Evolutionary conservation across 2,113 vertebrate genomes (phyloP).

Genomic region (Thamnophis sirtalis): DNA sequence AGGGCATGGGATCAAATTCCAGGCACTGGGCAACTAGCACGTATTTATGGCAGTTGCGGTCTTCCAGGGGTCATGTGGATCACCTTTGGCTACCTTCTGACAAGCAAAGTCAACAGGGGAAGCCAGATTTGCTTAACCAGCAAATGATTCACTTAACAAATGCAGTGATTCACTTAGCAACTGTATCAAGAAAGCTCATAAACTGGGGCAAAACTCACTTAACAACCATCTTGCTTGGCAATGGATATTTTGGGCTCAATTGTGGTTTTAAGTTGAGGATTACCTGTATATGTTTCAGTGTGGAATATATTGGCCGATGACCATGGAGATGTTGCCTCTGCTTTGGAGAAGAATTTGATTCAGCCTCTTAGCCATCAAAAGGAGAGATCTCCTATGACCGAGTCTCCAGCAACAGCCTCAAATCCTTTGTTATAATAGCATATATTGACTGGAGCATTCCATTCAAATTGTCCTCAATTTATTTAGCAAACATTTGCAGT

Average conservation of each 20-base stretch:
- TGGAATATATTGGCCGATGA: too few species aligned
- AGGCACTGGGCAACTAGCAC: neutral
- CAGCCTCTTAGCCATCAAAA: neutral
- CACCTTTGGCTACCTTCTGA: neutral
- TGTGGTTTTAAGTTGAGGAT: neutral
- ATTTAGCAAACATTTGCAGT: neutral
- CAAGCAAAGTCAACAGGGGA: neutral
- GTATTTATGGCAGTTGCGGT: neutral
- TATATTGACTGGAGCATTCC: neutral
- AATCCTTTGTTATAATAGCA: neutral
- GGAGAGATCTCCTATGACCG: neutral
- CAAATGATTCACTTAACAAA: neutral
- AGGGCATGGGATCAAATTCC: neutral
- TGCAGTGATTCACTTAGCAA: too few species aligned
- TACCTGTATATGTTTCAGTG: neutral
- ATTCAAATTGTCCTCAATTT: neutral
- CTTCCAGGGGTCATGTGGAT: neutral
- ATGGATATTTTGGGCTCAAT: too few species aligned
- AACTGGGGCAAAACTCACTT: too few species aligned
- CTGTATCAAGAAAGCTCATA: too few species aligned
- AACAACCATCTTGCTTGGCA: neutral
- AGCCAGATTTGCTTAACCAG: neutral
- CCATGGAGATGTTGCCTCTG: neutral
- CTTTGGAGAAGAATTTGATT: neutral
- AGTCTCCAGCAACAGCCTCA: neutral